Base-by-base conservation (phyloP, 2,888 invertebrate genomes). In the Athalia rosae region DNA sequence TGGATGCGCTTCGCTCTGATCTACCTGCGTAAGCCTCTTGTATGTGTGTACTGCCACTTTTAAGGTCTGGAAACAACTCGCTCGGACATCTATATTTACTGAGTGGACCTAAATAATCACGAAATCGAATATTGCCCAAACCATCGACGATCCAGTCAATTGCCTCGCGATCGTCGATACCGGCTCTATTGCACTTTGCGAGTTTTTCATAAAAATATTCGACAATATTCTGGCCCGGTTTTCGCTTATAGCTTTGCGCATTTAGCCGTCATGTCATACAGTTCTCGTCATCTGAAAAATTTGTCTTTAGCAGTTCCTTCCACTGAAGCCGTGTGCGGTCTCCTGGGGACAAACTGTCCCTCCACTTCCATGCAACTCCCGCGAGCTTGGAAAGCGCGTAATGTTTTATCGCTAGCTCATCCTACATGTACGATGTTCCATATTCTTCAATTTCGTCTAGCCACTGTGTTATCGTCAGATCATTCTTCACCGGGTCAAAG, bases 161-260 rank as follows among this genome's bases (percentile, higher is more conserved):
- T n/a, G 74, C 77, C 77, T 82, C 81, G 8, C 58, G 28, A 11
- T 79, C 59, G 0, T 15, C 76, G 82, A 83, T 84, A 1, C 59
- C 78, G 3, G 82, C 83, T 63, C 79, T 80, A 28, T 82, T 81
- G 63, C 82, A 84, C 71, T 43, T 80, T 4, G 81, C 56, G 43
- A 84, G 63, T 76, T 84, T 83, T 62, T 83, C 81, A 73, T 82
- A 82, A 50, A 80, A 81, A 77, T 83, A 80, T 69, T 82, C 80
- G 3, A 74, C 77, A 9, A 85, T 80, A 74, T 81, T 64, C 76
- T 82, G 82, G 58, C 77, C 76, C 3, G 66, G 9, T 15, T 67
- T 64, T 53, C 78, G 76, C 71, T 77, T 78, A 56, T 83, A 83
- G 50, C 78, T 80, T 76, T 82, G 80, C 41, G 82, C 81, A 3